A percentile compares a stretch with the other conserved stretches of the same genome.
These are phyloP conservation scores for Cepphus grylle DNA, from an alignment of 2,113 vertebrate species.

Conservation along the genomic window DNA sequence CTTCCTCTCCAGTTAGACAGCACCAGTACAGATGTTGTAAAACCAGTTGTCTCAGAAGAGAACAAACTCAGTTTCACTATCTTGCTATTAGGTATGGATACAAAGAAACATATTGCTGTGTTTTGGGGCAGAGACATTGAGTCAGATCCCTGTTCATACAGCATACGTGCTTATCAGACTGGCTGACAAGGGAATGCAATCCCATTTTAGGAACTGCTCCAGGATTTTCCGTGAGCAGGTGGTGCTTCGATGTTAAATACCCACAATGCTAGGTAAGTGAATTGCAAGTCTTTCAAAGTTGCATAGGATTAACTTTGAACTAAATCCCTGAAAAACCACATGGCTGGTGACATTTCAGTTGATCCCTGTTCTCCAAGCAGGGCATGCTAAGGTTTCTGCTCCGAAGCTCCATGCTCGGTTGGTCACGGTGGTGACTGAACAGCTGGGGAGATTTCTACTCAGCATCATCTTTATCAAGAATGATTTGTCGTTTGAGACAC, in stretches of 20 bases:
- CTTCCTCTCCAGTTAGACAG: not conserved
- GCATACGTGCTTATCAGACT: not conserved
- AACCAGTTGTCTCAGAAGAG: not conserved
- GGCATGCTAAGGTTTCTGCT: not conserved
- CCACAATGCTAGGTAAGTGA: not conserved
- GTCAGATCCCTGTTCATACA: not conserved
- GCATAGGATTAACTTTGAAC: not conserved
- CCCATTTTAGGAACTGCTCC: not conserved
- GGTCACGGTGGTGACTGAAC: not conserved
- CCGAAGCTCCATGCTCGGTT: fast-evolving
- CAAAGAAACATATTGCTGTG: not conserved
- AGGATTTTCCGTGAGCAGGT: not conserved
- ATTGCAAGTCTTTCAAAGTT: not conserved
- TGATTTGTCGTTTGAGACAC: not conserved
- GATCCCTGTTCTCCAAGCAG: not conserved
- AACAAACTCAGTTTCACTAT: not conserved
- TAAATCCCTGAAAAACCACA: not conserved
- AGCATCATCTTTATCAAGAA: not conserved
- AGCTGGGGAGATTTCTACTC: not conserved
- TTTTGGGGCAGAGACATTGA: not conserved
- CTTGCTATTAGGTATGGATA: not conserved
- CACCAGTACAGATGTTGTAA: not conserved
- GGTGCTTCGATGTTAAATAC: not conserved
- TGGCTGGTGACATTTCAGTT: not conserved
- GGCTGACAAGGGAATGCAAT: not conserved